Base-by-base conservation (phyloP, 2,888 invertebrate genomes). In the Seira sanloemensis region DNA sequence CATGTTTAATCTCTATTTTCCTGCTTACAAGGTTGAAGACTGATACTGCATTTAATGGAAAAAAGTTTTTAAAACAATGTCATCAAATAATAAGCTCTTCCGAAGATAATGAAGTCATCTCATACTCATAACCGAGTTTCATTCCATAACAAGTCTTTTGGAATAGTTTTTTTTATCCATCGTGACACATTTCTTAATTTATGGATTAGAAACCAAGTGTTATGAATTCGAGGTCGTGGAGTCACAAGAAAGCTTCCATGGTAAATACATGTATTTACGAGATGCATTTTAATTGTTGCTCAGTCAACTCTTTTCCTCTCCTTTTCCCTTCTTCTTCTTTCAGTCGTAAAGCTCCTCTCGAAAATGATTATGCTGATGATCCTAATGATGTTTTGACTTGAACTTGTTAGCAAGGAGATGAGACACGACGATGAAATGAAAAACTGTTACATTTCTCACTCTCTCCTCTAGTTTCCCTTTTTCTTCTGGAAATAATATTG, bases 171-270 rank as follows among this genome's bases (percentile, higher is more conserved):
- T n/a, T n/a, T n/a, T n/a, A n/a, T n/a, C n/a, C n/a, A n/a, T n/a
- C n/a, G n/a, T n/a, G n/a, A n/a, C n/a, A n/a, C n/a, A n/a, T n/a
- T n/a, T n/a, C n/a, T n/a, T 65, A 9, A 65, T 65, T 18, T 23
- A 18, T 65, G 25, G 66, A 75, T 75, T 75, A 26, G 75, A 75
- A 66, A 23, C 37, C 25, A 73, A 73, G 58, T 73, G 73, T 26
- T 58, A 73, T 73, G 75, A 75, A 75, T 66, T 18, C n/a, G 66
- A 25, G 75, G 24, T 75, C 75, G 66, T 24, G 7, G 66, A 62
- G 66, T 66, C 75, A 75, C 12, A 65, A 0, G n/a, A 26, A 12
- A 5, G 12, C 18, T 69, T 27, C 9, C 69, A 37, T 26, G 16
- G 23, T 21, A 21, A 23, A 62, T 23, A 62, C 23, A 9, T 18